Percentiles rank a stretch among this genome's conserved stretches.
These are phyloP conservation scores for Apotomis betuletana DNA, from an alignment of 2,888 invertebrate genomes.

Conservation along the genomic window DNA sequence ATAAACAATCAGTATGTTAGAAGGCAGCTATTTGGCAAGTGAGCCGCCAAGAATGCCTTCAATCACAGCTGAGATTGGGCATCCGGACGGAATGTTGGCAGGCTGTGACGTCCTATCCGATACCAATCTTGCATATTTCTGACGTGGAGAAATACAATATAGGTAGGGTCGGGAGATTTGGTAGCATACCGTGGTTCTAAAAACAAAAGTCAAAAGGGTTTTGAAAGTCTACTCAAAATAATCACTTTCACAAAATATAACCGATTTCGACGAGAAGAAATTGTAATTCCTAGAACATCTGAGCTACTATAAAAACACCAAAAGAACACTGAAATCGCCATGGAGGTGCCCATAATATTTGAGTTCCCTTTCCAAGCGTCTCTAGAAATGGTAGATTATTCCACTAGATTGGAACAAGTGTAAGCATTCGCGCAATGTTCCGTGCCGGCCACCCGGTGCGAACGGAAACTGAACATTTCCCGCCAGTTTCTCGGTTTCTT, in stretches of 20 bases:
- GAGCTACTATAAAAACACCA: too few species aligned
- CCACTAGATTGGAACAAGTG: slow-evolving; percentile 47
- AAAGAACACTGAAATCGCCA: too few species aligned
- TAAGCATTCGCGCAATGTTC: slow-evolving; percentile 49
- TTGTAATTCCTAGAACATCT: too few species aligned
- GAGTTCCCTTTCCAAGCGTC: background rate
- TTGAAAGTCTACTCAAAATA: too few species aligned
- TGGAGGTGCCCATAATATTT: too few species aligned
- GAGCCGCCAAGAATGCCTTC: slow-evolving; percentile 12
- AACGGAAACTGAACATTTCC: slow-evolving; percentile 55
- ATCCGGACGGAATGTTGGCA: background rate
- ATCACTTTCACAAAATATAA: too few species aligned
- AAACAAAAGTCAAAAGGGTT: too few species aligned
- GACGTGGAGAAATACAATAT: background rate
- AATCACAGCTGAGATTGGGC: slow-evolving; percentile 17
- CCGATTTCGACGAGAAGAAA: too few species aligned
- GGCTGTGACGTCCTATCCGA: background rate
- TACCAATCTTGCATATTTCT: background rate
- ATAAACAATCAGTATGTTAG: slow-evolving; percentile 12
- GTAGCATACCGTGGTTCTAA: too few species aligned
- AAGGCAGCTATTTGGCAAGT: slow-evolving; percentile 25
- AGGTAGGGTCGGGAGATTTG: too few species aligned
- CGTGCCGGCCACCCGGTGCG: slow-evolving; percentile 50
- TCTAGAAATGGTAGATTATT: slow-evolving; percentile 43
- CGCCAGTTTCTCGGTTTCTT: slow-evolving; percentile 42